A percentile compares a stretch with the other conserved stretches of the same genome.
phyloP scores from a whole-genome alignment of 2,113 vertebrate genomes.

The Chitala chitala region DNA sequence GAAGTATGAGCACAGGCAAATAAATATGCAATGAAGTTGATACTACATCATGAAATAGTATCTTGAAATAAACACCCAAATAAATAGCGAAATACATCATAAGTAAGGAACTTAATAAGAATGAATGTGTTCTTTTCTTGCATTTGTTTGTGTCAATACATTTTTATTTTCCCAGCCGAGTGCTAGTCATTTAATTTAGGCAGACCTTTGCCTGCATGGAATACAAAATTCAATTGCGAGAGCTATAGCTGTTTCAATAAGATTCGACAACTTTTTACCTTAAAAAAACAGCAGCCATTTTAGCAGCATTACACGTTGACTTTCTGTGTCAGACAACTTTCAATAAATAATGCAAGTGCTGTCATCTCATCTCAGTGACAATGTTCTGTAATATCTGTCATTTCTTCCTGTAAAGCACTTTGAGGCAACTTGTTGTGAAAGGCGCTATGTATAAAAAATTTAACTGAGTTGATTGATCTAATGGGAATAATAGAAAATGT shows the following conservation, averaged over 20 bases:
- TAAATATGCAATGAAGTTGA: neutral
- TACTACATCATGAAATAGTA: neutral
- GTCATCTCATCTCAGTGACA: neutral
- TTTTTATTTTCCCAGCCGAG: neutral
- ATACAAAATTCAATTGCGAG: neutral
- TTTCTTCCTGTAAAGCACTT: too few species aligned
- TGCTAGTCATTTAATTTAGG: neutral
- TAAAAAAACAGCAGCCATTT: neutral
- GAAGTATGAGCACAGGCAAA: neutral
- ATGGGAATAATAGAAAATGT: neutral
- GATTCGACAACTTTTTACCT: neutral
- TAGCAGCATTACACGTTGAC: too few species aligned
- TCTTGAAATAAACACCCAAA: neutral
- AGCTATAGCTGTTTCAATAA: neutral
- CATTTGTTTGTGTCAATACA: neutral
- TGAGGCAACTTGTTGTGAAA: too few species aligned
- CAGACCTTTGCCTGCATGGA: neutral
- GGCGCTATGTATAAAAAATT: too few species aligned
- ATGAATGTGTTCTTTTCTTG: neutral
- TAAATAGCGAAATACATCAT: neutral
- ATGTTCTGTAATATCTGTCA: too few species aligned
- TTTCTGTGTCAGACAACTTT: too few species aligned
- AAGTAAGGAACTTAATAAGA: slow-evolving; percentile 3
- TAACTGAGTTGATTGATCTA: too few species aligned
- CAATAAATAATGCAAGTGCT: neutral